Evolutionary conservation across 1,140 invertebrate genomes (phyloP), one percentile per base, ranked within the genome.

Genomic region (Solen grandis): DNA sequence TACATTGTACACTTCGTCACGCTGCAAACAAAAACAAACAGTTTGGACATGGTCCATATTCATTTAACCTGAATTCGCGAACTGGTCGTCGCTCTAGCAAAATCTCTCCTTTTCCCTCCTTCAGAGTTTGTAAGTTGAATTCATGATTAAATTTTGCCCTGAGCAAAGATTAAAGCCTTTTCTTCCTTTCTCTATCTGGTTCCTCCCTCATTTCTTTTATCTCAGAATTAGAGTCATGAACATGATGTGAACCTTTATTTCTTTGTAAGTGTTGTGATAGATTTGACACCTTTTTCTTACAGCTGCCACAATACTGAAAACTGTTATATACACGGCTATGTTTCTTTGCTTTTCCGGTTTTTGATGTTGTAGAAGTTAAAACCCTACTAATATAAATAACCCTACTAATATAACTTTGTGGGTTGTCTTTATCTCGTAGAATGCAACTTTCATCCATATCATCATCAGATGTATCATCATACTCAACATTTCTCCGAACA

Each of bases 221-320:
- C 55, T 65, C 59, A 55, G 41, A 35, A 19, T 14, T 5, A 19
- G 5, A 1, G 5, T 59, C 14, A 46, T 57, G 50, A 35, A n/a
- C 8, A 55, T 66, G 41, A 41, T 25, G 2, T 1, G 19, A 60
- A 0, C 10, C 1, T 35, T 33, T 4, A 31, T 77, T 65, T 66
- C 74, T 35, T 1, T 50, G 29, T 16, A 78, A 59, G 22, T 78
- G 75, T 31, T 78, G 75, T 38, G 62, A 19, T 14, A 75, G 36
- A 59, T 75, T 75, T 63, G 73, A 75, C 25, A 55, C 33, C 31
- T 66, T 77, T 41, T 31, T 36, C 19, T 68, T 38, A 27, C 75
- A 77, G 19, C 19, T 46, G n/a, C 31, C 75, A 59, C 75, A 77
- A 35, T 68, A 77, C 54, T 77, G 75, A 25, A 57, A 77, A 57